These are phyloP conservation scores for Pipistrellus pipistrellus DNA, from an alignment of 2,797 vertebrate species.

Conservation along the genomic window DNA sequence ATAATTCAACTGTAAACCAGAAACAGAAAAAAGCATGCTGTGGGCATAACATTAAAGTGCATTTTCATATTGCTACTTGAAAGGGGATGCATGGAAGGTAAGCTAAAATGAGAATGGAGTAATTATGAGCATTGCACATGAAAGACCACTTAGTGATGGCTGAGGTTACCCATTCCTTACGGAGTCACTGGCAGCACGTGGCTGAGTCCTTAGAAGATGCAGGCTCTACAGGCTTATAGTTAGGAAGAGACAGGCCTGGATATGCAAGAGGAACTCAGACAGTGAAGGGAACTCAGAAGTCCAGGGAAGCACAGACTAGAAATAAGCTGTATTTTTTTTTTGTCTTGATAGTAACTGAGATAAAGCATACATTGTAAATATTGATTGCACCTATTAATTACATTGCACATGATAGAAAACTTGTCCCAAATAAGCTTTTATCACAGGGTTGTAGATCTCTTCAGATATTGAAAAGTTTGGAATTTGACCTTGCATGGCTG, in stretches of 20 bases:
- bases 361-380: not conserved
- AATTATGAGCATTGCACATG: slow-evolving; percentile 49
- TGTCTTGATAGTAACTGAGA: not conserved
- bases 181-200: not conserved
- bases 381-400: not conserved
- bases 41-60: slow-evolving; percentile 50
- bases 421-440: not conserved
- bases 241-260: accelerated
- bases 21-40: slow-evolving; percentile 54
- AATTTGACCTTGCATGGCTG: not conserved
- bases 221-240: not conserved
- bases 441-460: not conserved
- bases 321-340: not conserved
- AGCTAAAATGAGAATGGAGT: slow-evolving; percentile 55
- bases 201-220: not conserved
- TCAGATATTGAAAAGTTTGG: not conserved
- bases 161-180: slow-evolving; percentile 54
- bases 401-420: not conserved
- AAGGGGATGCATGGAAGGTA: slow-evolving; percentile 42
- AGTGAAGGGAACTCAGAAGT: not conserved
- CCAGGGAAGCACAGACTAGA: not conserved
- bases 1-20: slow-evolving; percentile 78
- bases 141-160: slow-evolving; percentile 52
- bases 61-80: slow-evolving; percentile 26
- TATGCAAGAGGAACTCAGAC: not conserved